These are phyloP conservation scores for Ophion slaviceki DNA, from an alignment of 2,888 invertebrate species.

Conservation along the genomic window DNA sequence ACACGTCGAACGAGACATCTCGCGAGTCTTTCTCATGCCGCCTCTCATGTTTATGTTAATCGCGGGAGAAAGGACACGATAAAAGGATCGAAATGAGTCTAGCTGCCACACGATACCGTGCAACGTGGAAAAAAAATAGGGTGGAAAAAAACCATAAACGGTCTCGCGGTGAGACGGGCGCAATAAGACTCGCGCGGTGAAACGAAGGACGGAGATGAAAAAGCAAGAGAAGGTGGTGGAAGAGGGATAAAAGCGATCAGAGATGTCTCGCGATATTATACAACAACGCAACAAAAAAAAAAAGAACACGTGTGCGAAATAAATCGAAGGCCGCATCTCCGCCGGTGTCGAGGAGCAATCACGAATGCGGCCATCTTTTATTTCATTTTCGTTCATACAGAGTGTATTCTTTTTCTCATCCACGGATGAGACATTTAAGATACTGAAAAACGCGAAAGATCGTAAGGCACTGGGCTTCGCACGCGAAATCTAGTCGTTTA, in stretches of 20 bases:
- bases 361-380: slow-evolving; percentile 27
- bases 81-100: slow-evolving; percentile 52
- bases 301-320: slow-evolving; percentile 38
- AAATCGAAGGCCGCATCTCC: slow-evolving; percentile 44
- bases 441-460: not conserved
- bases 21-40: slow-evolving; percentile 7
- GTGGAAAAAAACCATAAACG: slow-evolving; percentile 15
- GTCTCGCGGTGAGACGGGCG: slow-evolving; percentile 22
- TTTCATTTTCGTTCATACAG: slow-evolving; percentile 47
- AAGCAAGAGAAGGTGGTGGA: not conserved
- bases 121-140: slow-evolving; percentile 5
- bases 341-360: slow-evolving; percentile 24
- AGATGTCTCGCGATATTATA: slow-evolving; percentile 43
- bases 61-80: slow-evolving; percentile 34
- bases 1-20: slow-evolving; percentile 22
- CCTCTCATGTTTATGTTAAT: slow-evolving; percentile 65
- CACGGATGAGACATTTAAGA: slow-evolving; percentile 18
- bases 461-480: not conserved
- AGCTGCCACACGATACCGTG: slow-evolving; percentile 42
- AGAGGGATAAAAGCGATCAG: slow-evolving; percentile 48
- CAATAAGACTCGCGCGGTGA: not conserved
- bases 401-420: slow-evolving; percentile 33
- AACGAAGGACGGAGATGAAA: slow-evolving; percentile 4
- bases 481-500: not conserved
- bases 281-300: slow-evolving; percentile 11